phyloP scores from a whole-genome alignment of 2,113 vertebrate species.

The Laterallus jamaicensis region DNA sequence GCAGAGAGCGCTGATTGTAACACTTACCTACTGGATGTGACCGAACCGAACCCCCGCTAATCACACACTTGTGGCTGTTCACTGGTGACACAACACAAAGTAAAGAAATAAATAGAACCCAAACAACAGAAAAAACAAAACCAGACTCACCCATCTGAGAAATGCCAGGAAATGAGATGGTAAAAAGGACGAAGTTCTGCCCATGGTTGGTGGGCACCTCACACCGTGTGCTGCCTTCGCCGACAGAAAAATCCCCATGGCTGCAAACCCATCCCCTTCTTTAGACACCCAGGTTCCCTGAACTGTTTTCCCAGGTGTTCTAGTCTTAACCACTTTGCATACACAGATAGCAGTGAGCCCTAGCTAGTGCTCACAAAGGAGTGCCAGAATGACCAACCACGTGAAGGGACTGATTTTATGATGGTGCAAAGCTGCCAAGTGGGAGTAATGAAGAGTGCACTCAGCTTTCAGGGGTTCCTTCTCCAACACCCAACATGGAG shows the following conservation, averaged over 20 bases:
- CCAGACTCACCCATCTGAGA: not conserved
- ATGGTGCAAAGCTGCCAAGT: not conserved
- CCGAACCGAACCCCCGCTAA: not conserved
- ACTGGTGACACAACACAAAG: not conserved
- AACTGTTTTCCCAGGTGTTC: not conserved
- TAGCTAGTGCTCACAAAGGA: not conserved
- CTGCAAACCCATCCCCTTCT: not conserved
- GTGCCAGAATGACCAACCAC: accelerated
- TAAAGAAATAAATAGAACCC: not conserved
- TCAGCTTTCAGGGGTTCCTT: not conserved
- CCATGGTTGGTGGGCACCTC: not conserved
- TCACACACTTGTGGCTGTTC: not conserved
- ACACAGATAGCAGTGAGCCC: not conserved
- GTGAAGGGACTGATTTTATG: not conserved
- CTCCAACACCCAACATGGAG: not conserved
- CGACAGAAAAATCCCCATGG: not conserved
- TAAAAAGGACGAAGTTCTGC: not conserved
- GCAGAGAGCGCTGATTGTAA: not conserved
- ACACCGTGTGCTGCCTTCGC: not conserved
- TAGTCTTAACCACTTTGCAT: not conserved
- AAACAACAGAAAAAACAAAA: not conserved
- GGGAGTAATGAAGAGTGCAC: accelerated
- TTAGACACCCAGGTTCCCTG: not conserved
- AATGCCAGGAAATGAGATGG: not conserved
- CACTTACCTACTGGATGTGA: not conserved